Conservation (phyloP, 1,140 invertebrate species). For the Leptestheria dahalacensis region DNA sequence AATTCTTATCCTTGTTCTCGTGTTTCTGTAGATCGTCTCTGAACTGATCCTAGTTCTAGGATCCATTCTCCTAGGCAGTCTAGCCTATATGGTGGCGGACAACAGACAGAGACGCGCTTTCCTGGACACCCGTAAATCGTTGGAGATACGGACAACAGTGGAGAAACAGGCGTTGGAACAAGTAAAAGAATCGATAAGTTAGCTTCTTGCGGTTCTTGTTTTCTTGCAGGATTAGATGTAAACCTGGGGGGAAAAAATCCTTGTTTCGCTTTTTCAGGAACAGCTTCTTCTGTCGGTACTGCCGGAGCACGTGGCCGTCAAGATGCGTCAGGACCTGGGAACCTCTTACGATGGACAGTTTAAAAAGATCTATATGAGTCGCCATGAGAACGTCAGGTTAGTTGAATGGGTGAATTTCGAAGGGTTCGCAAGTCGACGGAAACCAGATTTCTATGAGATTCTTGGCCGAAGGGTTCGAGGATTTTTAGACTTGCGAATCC, state of each 20-base stretch:
- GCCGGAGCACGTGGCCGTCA: constrained; percentile 85
- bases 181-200: constrained; percentile 32
- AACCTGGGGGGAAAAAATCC: too few relatives aligned
- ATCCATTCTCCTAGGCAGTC: constrained; percentile 48
- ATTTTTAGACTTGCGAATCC: too few relatives aligned
- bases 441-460: too few relatives aligned
- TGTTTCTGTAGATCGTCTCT: neutral
- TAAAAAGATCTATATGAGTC: constrained; percentile 93
- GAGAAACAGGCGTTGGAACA: constrained; percentile 85
- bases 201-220: too few relatives aligned
- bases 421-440: too few relatives aligned
- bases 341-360: constrained; percentile 75
- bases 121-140: constrained; percentile 74
- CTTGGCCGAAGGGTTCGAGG: too few relatives aligned
- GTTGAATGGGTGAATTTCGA: constrained; percentile 5
- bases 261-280: too few relatives aligned
- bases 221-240: too few relatives aligned
- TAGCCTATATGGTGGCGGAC: constrained; percentile 66
- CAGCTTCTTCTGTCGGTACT: constrained; percentile 75
- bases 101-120: constrained; percentile 74
- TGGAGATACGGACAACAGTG: constrained; percentile 79
- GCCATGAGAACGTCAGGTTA: constrained; percentile 90
- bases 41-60: neutral
- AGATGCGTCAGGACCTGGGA: constrained; percentile 82
- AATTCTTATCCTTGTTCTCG: too few relatives aligned